Conservation (phyloP, 30 jellyfish, hydroid and myxozoan species). For the Chrysaora quinquecirrha region DNA sequence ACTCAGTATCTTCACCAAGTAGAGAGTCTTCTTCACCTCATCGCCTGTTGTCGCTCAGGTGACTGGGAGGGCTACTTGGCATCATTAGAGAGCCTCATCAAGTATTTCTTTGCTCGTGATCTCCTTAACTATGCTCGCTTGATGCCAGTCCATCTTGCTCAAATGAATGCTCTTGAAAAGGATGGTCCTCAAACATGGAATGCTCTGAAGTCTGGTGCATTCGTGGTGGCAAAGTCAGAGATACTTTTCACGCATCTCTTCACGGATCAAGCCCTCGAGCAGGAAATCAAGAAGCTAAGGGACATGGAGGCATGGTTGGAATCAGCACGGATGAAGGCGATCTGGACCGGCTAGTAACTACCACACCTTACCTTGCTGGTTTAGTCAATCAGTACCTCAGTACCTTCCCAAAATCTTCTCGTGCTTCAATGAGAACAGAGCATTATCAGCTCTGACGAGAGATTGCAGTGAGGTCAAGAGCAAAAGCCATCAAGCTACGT, state of each 20-base stretch:
- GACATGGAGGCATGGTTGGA: slow-evolving; percentile 10
- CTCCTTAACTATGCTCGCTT: slow-evolving; percentile 12
- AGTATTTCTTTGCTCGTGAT: slow-evolving; percentile 4
- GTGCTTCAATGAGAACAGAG: slow-evolving; percentile 12
- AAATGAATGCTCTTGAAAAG: slow-evolving; percentile 15
- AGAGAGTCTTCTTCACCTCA: slow-evolving; percentile 12
- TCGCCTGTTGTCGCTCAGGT: slow-evolving; percentile 15
- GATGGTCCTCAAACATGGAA: slow-evolving; percentile 18
- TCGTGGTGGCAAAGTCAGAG: slow-evolving; percentile 20
- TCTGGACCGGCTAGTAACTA: slow-evolving; percentile 25
- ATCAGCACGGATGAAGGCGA: slow-evolving; percentile 12
- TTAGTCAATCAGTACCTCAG: slow-evolving; percentile 11
- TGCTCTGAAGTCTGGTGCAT: slow-evolving; percentile 14
- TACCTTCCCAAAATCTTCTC: slow-evolving; percentile 10
- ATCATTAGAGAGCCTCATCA: slow-evolving; percentile 11
- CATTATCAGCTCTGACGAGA: slow-evolving; percentile 1
- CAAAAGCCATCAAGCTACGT: slow-evolving; percentile 9
- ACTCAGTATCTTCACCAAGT: not conserved
- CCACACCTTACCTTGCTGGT: slow-evolving; percentile 20
- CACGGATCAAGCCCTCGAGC: slow-evolving; percentile 20
- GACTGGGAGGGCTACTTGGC: slow-evolving; percentile 6
- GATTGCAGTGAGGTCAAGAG: slow-evolving; percentile 18
- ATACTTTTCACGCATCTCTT: slow-evolving; percentile 3
- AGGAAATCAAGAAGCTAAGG: slow-evolving; percentile 21
- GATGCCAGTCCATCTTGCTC: slow-evolving; percentile 19